Conservation (phyloP, 2,113 vertebrate species). For the Istiophorus platypterus region DNA sequence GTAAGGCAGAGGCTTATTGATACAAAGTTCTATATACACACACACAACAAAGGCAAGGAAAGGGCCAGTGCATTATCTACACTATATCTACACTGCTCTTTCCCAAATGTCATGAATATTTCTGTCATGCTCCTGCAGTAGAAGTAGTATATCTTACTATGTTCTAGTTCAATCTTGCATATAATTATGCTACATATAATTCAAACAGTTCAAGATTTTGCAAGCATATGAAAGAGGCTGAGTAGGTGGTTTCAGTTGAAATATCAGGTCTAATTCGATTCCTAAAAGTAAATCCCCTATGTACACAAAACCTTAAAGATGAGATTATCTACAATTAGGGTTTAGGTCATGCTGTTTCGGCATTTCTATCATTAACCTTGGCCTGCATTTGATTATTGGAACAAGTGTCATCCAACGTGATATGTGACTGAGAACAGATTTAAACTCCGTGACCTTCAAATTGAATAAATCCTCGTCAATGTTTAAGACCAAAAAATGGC, state of each 20-base stretch:
- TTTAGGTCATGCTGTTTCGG: constrained; percentile 45
- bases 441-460: constrained; percentile 19
- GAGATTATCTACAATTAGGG: constrained; percentile 48
- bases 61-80: neutral
- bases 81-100: neutral
- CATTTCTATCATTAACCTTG: constrained; percentile 44
- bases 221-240: constrained; percentile 24
- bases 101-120: constrained; percentile 1
- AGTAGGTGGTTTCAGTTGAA: constrained; percentile 46
- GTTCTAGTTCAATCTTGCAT: constrained; percentile 22
- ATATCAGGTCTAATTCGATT: constrained; percentile 54
- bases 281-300: constrained; percentile 33
- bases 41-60: neutral
- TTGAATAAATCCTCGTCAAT: neutral
- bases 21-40: neutral
- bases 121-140: neutral
- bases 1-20: neutral
- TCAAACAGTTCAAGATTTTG: constrained; percentile 30
- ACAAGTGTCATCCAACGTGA: constrained; percentile 26
- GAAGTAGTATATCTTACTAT: neutral
- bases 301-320: constrained; percentile 37
- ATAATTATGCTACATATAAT: no score
- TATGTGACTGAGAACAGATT: constrained; percentile 21
- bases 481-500: neutral
- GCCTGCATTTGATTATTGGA: constrained; percentile 35